Conservation (phyloP, 2,888 invertebrate species). For the Oscheius sp. region DNA sequence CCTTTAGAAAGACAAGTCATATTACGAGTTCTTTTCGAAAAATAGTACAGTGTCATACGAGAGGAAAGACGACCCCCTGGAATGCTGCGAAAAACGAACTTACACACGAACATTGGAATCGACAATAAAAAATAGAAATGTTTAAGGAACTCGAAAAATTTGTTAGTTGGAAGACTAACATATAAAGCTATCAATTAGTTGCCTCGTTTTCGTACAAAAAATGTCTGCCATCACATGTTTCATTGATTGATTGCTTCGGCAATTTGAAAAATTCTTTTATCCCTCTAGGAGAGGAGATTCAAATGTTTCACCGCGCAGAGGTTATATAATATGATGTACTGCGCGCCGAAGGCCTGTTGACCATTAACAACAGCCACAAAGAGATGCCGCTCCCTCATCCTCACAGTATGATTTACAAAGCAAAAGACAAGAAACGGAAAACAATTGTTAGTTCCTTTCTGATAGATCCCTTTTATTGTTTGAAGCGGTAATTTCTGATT, state of each 20-base stretch:
- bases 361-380: neutral
- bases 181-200: too few species aligned
- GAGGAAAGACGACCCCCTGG: too few species aligned
- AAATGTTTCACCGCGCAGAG: neutral
- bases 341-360: slow-evolving; percentile 4
- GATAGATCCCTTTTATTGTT: neutral
- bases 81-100: too few species aligned
- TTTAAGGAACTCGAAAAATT: too few species aligned
- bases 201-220: too few species aligned
- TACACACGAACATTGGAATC: too few species aligned
- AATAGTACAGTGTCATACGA: too few species aligned
- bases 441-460: neutral
- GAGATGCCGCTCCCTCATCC: neutral
- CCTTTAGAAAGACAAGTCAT: neutral
- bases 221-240: neutral
- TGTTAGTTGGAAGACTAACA: too few species aligned
- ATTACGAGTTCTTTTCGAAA: too few species aligned
- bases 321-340: slow-evolving; percentile 20
- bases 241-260: neutral
- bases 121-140: too few species aligned
- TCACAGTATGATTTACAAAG: slow-evolving; percentile 12
- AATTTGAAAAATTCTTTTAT: neutral
- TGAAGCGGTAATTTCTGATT: neutral
- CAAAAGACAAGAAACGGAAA: neutral
- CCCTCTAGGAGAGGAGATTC: neutral